Evolutionary conservation across 1,140 invertebrate genomes (phyloP), one percentile per base, ranked within the genome.

Genomic region (Gonioctena quinquepunctata): DNA sequence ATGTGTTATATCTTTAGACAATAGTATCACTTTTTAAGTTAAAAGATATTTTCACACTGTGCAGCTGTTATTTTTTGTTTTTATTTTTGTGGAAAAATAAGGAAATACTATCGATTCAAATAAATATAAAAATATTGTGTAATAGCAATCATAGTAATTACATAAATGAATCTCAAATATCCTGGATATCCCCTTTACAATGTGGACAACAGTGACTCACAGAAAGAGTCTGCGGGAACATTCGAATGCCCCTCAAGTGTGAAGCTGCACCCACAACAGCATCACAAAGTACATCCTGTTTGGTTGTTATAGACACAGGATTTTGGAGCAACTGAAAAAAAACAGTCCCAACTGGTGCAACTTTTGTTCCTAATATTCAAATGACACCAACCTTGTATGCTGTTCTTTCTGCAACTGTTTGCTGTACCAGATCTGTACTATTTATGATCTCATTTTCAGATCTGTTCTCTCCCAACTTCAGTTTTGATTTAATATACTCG

Each of bases 151-250:
- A n/a, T n/a, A n/a, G n/a, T n/a, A n/a, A n/a, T n/a, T n/a, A n/a
- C n/a, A n/a, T n/a, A n/a, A n/a, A n/a, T n/a, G n/a, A 54, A 54
- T 54, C 65, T 81, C 76, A 84, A 69, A 84, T 78, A 68, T 81
- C 71, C 50, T 83, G 79, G 6, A 83, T 75, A 70, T 83, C 81
- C 16, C 84, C 84, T 75, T 77, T 83, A 74, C 84, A 85, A 71
- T 85, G 83, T 16, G 79, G 67, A 77, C 84, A 85, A 76, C 83
- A 85, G 21, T 77, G 72, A 66, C 79, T 79, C 6, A 68, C 60
- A 7, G 74, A 72, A 11, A 77, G 75, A 77, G 79, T 73, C 69
- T 81, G 76, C 16, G 78, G 63, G 69, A 74, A 82, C 19, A 77
- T 76, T 62, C 79, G 81, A 18, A 78, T 77, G 1, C 70, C 70